A percentile compares a stretch with the other conserved stretches of the same genome.
Evolutionary conservation across 64 coral and sea anemone species (phyloP).

Genomic region (Platygyra sinensis): DNA sequence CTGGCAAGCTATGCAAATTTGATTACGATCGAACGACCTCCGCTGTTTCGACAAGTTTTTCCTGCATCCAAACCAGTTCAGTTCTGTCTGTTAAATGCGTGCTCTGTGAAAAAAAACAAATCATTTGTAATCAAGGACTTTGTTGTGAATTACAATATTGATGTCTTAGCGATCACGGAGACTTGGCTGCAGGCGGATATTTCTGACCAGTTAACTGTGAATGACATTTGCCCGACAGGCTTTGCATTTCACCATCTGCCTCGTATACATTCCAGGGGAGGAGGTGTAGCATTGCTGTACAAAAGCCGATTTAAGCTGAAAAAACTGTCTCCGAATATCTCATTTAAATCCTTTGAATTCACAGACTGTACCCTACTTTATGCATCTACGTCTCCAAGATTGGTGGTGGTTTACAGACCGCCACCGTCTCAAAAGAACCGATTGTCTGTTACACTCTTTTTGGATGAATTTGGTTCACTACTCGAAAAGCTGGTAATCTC

Average conservation of each 20-base stretch:
- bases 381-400: not conserved
- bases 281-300: constrained; percentile 55
- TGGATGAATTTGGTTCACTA: constrained; percentile 34
- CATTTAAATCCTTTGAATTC: constrained; percentile 64
- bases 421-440: constrained; percentile 50
- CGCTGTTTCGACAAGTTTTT: constrained; percentile 42
- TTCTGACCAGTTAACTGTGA: constrained; percentile 1
- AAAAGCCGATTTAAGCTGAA: constrained; percentile 41
- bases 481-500: constrained; percentile 22
- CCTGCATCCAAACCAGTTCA: constrained; percentile 15
- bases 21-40: constrained; percentile 42
- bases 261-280: constrained; percentile 27
- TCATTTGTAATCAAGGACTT: constrained; percentile 8
- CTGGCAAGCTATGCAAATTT: constrained; percentile 40
- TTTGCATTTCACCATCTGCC: constrained; percentile 50
- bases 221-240: constrained; percentile 49
- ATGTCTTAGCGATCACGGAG: not conserved
- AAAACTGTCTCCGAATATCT: constrained; percentile 16
- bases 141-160: constrained; percentile 11
- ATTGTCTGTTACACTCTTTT: constrained; percentile 11
- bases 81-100: constrained; percentile 3
- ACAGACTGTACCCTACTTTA: constrained; percentile 39
- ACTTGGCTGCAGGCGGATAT: constrained; percentile 4
- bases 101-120: not conserved
- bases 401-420: constrained; percentile 44